phyloP scores from a whole-genome alignment of 2,888 invertebrate species.

The Eupithecia pulchellata region DNA sequence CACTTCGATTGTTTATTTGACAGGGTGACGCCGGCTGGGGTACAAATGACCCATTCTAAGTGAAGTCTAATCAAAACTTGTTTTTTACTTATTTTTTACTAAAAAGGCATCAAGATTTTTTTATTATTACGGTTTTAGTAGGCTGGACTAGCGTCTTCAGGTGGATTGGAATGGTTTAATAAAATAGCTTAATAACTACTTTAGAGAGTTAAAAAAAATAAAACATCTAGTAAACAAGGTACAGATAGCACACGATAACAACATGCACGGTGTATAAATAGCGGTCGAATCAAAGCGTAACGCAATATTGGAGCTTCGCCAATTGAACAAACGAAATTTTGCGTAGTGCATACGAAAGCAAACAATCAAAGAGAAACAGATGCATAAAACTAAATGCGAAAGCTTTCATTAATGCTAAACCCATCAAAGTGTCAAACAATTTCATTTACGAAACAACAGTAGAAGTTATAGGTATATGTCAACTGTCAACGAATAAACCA shows the following conservation, averaged over 20 bases:
- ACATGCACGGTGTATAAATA: conserved; percentile 70
- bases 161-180: not conserved
- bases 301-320: conserved; percentile 67
- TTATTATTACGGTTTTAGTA: not conserved
- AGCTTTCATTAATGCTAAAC: conserved; percentile 11
- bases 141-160: not conserved
- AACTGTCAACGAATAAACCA: not conserved
- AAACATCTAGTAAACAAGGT: conserved; percentile 56
- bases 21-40: conserved; percentile 61
- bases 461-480: not conserved
- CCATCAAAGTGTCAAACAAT: conserved; percentile 11
- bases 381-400: conserved; percentile 21
- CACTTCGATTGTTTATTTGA: conserved; percentile 81
- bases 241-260: conserved; percentile 65
- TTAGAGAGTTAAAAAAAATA: not conserved
- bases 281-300: conserved; percentile 69
- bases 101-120: not conserved
- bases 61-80: not conserved
- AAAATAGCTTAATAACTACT: not conserved
- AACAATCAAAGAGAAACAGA: conserved; percentile 38
- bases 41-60: conserved; percentile 53
- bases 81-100: not conserved
- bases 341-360: conserved; percentile 63
- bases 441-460: not conserved
- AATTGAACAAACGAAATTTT: conserved; percentile 65